Conservation (phyloP, 2,888 invertebrate genomes). For the Campaea margaritaria region DNA sequence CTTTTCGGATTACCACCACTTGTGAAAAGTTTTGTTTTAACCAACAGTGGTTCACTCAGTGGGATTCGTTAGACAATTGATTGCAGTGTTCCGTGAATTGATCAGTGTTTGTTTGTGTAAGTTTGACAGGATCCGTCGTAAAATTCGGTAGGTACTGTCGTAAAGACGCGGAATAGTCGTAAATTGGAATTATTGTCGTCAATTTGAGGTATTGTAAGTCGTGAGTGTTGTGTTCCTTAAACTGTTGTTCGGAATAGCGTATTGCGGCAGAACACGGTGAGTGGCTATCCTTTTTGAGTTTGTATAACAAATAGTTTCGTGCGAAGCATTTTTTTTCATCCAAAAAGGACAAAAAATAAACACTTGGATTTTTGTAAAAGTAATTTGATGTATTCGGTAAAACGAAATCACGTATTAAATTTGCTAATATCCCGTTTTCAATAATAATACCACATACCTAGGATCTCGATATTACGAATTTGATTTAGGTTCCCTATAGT, state of each 20-base stretch:
- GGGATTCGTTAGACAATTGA: neutral
- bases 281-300: conserved; percentile 32
- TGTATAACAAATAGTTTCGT: no score
- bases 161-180: conserved; percentile 5
- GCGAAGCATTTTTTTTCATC: no score
- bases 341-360: no score
- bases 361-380: no score
- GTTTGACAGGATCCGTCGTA: conserved; percentile 14
- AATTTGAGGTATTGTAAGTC: conserved; percentile 25
- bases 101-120: neutral
- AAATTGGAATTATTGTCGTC: conserved; percentile 12
- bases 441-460: no score
- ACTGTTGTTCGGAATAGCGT: conserved; percentile 33
- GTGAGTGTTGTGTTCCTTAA: conserved; percentile 31
- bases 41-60: neutral
- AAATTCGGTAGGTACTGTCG: conserved; percentile 6
- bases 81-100: neutral
- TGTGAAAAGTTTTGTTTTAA: neutral
- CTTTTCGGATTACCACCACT: conserved; percentile 14
- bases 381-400: no score
- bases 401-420: no score
- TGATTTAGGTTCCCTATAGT: no score
- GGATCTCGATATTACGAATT: no score
- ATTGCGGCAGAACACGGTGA: conserved; percentile 35
- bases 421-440: no score